Base-by-base conservation (phyloP, 2,113 vertebrate species). In the Barnardius zonarius region DNA sequence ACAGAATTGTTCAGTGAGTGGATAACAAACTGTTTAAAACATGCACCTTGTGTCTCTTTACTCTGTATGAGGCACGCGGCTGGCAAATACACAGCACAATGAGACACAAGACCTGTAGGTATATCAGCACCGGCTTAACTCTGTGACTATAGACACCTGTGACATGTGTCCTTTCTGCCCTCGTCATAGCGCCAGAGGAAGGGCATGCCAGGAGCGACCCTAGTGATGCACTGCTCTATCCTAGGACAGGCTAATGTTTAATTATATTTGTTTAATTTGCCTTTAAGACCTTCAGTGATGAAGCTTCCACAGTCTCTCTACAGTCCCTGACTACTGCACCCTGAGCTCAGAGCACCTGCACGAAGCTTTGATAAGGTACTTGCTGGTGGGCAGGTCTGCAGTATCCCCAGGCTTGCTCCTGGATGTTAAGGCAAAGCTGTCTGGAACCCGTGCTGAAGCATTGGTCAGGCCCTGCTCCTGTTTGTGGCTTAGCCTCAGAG, bases 131-230 rank as follows among this genome's bases (percentile, higher is more conserved):
- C 31, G 62, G 33, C 35, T 75, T 25, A 72, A 3, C 24, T 83
- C 51, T 80, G 28, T 27, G 8, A 17, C 41, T 48, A 17, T 13
- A 16, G 62, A 23, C 31, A 76, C 14, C 57, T 48, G 37, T 25
- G 33, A 41, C 4, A 4, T 0, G 0, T 24, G 10, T 16, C 12
- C 73, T 66, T 62, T 33, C 44, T 66, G 75, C 25, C 17, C 6
- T 22, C 35, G 27, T 17, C 31, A 17, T 11, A 46, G 24, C 9
- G 25, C 61, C 82, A 63, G 37, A 61, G 39, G 63, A 44, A 59
- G 43, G 31, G 14, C 49, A n/a, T 30, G 57, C 68, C 41, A 31
- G 55, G 41, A 72, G 13, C 8, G 66, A 69, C 27, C 10, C 13
- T 64, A 35, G 39, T 15, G 59, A 19, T 22, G 20, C 27, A 12